Evolutionary conservation across 2,113 vertebrate species (phyloP), one percentile per base, ranked within the genome.

Genomic region (Perca flavescens): DNA sequence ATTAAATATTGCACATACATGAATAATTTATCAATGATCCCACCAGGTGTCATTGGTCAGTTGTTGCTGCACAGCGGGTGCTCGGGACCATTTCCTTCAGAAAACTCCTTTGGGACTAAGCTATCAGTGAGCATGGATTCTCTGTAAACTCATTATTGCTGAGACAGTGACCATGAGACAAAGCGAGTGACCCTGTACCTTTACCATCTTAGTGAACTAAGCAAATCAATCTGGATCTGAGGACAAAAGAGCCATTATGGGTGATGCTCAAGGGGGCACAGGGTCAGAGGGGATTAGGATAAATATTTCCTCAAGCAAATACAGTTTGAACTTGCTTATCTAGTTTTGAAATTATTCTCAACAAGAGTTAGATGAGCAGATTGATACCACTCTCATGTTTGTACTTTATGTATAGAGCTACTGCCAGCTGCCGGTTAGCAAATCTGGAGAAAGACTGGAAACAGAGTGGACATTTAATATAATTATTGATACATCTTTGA

Each of bases 41-140:
- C 3, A 56, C 28, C 7, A 63, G 28, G 17, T 7, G 12, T 56
- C 21, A 63, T 21, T 78, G 34, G 28, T 31, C 16, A 58, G 13
- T 16, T 57, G 60, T 50, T 61, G 74, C 52, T 71, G 49, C 64
- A 52, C 19, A 67, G 47, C 22, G 5, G 19, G 47, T 50, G 71
- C 22, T 61, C 11, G 15, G 47, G 62, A 57, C 21, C 13, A 57
- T 80, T 80, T 80, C 50, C 58, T 82, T 67, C 15, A 53, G 12
- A 58, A 74, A 80, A 58, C 47, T 66, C 83, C 66, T 22, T 6
- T 9, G 78, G 61, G 69, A 61, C 22, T 17, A n/a, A 60, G 56
- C 60, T 36, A 61, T 74, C 60, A 74, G 81, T 2, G n/a, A 46
- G 66, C 53, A 85, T 81, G 1, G 70, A 86, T 84, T 72, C 19